phyloP scores from a whole-genome alignment of 2,797 vertebrate genomes.

The Sternotherus odoratus region DNA sequence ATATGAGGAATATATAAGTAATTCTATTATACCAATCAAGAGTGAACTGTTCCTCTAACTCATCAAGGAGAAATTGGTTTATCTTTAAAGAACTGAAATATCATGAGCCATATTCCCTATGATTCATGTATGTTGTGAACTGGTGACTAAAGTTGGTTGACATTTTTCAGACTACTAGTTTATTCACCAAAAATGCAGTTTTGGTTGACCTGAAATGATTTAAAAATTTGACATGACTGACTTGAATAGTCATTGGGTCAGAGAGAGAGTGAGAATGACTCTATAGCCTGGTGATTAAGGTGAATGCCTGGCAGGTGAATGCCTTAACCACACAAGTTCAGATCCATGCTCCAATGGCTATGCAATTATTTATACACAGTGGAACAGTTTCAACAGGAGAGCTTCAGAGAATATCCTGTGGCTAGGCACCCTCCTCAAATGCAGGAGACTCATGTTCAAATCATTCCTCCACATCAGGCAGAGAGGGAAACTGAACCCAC shows the following conservation, averaged over 20 bases:
- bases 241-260: not conserved
- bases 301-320: too few relatives aligned
- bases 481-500: not conserved
- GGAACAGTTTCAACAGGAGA: not conserved
- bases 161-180: not conserved
- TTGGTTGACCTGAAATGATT: not conserved
- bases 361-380: not conserved
- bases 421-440: not conserved
- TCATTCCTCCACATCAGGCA: not conserved
- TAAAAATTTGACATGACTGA: not conserved
- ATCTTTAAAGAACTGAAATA: not conserved
- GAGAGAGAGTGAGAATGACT: not conserved
- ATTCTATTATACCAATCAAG: not conserved
- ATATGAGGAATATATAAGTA: not conserved
- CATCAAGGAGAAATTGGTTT: not conserved
- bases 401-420: not conserved
- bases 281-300: not conserved
- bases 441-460: not conserved
- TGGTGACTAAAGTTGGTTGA: not conserved
- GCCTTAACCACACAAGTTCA: too few relatives aligned
- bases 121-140: not conserved
- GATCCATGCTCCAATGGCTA: too few relatives aligned
- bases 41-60: not conserved
- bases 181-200: not conserved
- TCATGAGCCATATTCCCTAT: not conserved